Base-by-base conservation (phyloP, 2,797 vertebrate genomes). In the Aphelocoma californica region DNA sequence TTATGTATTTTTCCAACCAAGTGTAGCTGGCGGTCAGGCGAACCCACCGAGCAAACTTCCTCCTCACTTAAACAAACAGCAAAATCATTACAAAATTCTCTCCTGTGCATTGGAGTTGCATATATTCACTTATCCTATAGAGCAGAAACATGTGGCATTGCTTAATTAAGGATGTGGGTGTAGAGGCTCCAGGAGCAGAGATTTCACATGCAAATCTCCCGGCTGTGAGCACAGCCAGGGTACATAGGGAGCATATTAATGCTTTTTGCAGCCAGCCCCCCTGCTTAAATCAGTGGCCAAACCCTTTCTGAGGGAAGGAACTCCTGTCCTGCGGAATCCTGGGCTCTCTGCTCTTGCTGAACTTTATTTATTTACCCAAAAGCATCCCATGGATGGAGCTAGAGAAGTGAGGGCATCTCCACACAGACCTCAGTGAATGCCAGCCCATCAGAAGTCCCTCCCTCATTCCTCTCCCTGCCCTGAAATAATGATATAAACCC, bases 141-240 rank as follows among this genome's bases (percentile, higher is more conserved):
- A 92, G 82, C 64, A 94, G 80, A 31, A 94, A 82, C 73, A 4
- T 2, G 28, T 86, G 92, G 83, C 88, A 73, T 17, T 58, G 88
- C 83, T 87, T 93, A 87, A 91, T 96, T 85, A 89, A 70, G 88
- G 95, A 12, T 60, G 92, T 93, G 93, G 93, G 90, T 92, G 94
- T 71, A n/a, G 78, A 86, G 83, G 93, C 90, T 90, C 82, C 86
- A 57, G 92, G 81, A 96, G 91, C 44, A 31, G 10, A 62, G 69
- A 81, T 90, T 97, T 62, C 19, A 5, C 86, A 89, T 78, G 91
- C 88, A 93, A 93, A 96, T 92, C 87, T 93, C 42, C 6, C 1
- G 12, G 81, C 81, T 82, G 36, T 48, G 31, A 80, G 86, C 86
- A 20, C 67, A 81, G 81, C 29, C 91, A 80, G 89, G 58, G 47